A percentile compares a stretch with the other conserved stretches of the same genome.
Conservation (phyloP, 1,140 invertebrate genomes). For the Mya arenaria region DNA sequence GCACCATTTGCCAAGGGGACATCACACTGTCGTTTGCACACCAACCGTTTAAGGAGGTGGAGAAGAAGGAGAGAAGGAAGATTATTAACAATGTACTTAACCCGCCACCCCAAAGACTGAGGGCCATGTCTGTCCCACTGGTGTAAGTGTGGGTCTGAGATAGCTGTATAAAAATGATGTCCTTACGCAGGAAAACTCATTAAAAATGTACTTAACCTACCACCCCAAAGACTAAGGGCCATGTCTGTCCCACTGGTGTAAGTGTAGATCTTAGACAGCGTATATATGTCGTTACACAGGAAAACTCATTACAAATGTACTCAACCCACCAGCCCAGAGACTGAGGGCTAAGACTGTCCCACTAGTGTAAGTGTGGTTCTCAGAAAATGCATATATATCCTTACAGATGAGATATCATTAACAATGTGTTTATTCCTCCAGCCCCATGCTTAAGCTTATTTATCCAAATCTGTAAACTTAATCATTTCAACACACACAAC, state of each 20-base stretch:
- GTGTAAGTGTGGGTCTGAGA: slow-evolving; percentile 7
- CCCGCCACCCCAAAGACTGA: background rate
- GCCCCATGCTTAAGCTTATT: no score
- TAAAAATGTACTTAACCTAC: slow-evolving; percentile 19
- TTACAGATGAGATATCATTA: no score
- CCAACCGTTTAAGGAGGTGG: slow-evolving; percentile 60
- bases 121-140: slow-evolving; percentile 4
- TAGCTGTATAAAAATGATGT: background rate
- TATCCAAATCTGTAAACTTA: no score
- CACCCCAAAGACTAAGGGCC: background rate
- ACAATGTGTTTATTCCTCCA: no score
- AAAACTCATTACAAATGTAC: slow-evolving; percentile 11
- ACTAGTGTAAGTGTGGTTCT: no score
- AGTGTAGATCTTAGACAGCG: background rate
- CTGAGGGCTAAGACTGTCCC: background rate
- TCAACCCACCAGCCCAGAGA: slow-evolving; percentile 1
- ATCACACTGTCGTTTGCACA: slow-evolving; percentile 89
- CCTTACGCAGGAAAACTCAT: slow-evolving; percentile 8
- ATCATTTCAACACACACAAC: no score
- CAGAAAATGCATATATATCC: no score
- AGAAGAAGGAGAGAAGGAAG: background rate
- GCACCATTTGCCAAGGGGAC: slow-evolving; percentile 93
- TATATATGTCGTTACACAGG: background rate
- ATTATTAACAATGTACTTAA: slow-evolving; percentile 28
- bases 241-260: slow-evolving; percentile 21